phyloP scores from a whole-genome alignment of 2,113 vertebrate genomes.

The Melanerpes aurifrons region DNA sequence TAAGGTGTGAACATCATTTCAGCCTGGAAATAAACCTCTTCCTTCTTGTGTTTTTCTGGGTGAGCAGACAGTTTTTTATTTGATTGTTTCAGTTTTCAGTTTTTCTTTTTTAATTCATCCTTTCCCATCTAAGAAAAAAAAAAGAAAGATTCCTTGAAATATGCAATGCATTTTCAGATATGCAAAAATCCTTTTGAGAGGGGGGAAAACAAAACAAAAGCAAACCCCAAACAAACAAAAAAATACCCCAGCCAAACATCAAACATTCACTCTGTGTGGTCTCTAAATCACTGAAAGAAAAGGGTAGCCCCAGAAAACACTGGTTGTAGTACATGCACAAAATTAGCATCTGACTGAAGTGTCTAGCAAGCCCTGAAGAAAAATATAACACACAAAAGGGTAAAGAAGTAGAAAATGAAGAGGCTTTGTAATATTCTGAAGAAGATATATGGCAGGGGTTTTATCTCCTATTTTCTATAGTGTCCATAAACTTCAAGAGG shows the following conservation, averaged over 20 bases:
- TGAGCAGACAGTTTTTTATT: neutral
- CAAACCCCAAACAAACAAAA: too few species aligned
- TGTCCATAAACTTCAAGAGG: neutral
- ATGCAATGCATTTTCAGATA: neutral
- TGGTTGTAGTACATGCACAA: neutral
- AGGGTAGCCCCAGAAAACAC: neutral
- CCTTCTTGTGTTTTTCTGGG: neutral
- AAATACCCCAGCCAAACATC: neutral
- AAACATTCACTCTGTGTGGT: neutral
- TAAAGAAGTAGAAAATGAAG: neutral
- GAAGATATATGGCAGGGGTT: neutral
- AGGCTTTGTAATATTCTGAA: neutral
- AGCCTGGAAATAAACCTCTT: conserved; percentile 26
- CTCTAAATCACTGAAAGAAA: neutral
- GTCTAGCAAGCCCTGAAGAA: neutral
- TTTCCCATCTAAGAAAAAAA: neutral
- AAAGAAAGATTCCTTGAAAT: neutral
- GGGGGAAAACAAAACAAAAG: too few species aligned
- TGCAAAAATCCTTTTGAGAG: neutral
- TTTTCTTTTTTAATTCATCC: conserved; percentile 10
- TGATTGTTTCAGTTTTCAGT: neutral
- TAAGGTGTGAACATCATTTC: conserved; percentile 37
- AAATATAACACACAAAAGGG: neutral
- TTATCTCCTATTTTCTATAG: neutral
- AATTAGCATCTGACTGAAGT: neutral